Evolutionary conservation across 2,113 vertebrate species (phyloP).

Genomic region (Pelecanus crispus): DNA sequence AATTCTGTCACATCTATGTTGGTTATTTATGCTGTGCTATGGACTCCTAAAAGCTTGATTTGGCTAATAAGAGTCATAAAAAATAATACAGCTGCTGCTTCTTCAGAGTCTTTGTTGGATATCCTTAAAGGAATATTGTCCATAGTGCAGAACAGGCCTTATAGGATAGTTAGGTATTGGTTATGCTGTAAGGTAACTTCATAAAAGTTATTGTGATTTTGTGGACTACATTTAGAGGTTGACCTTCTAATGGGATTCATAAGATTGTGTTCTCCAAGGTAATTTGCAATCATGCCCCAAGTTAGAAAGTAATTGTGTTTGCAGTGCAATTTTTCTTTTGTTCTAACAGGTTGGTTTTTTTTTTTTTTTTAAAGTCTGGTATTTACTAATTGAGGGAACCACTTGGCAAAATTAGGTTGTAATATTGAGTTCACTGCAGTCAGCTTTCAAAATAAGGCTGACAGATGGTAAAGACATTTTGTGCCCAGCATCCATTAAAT

Average conservation of each 20-base stretch:
- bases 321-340: not conserved
- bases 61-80: not conserved
- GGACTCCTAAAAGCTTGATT: not conserved
- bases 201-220: not conserved
- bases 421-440: not conserved
- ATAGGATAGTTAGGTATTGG: not conserved
- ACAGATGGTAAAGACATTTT: slow-evolving; percentile 27
- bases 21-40: not conserved
- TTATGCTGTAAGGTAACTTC: not conserved
- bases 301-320: not conserved
- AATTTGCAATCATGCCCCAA: not conserved
- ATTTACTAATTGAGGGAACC: not conserved
- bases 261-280: not conserved
- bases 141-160: not conserved
- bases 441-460: not conserved
- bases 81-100: not conserved
- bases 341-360: not conserved
- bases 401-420: not conserved
- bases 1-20: not conserved
- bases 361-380: not conserved
- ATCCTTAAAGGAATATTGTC: not conserved
- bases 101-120: not conserved
- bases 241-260: not conserved
- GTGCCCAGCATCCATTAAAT: not conserved
- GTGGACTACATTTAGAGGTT: not conserved